Base-by-base conservation (phyloP, 2,888 invertebrate genomes). In the Phengaris alcon region DNA sequence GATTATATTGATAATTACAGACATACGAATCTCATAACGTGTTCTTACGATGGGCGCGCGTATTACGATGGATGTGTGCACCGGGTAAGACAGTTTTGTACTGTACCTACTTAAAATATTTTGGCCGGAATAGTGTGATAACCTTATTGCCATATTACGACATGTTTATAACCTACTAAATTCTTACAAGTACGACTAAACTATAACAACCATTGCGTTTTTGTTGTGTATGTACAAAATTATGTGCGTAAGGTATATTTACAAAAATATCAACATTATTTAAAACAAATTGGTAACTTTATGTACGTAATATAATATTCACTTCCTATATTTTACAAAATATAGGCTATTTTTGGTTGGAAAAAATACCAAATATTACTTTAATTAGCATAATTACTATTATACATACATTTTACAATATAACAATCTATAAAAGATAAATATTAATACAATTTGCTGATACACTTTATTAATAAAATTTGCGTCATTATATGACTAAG, bases 141-240 rank as follows among this genome's bases (percentile, higher is more conserved):
- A 44, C 64, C 2, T 35, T 44, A 13, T 64, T 35, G 59, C 59
- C 10, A 64, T 13, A 6, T 64, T 64, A 10, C 0, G 35, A 64
- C 5, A 35, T 64, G 10, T 8, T 64, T 35, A 64, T 64, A 64
- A 44, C 64, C 6, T 13, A 12, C 12, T 12, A 10, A 64, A 35
- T 35, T 35, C 35, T 35, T 35, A 44, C 64, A 35, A 64, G 13
- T 3, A 22, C 64, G 13, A 44, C 64, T 64, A 64, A 2, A 64
- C 64, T 35, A 12, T 64, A 64, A 64, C 64, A 64, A 64, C 64
- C 64, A 64, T 48, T 69, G 69, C 70, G 22, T 70, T 35, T 70
- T 48, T n/a, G 7, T 70, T 9, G 70, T 48, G 48, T 70, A 70
- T 70, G 15, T 70, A 70, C 52, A 74, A n/a, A 52, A n/a, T n/a